phyloP scores from a whole-genome alignment of 2,797 vertebrate species.

The Falco novaeseelandiae region DNA sequence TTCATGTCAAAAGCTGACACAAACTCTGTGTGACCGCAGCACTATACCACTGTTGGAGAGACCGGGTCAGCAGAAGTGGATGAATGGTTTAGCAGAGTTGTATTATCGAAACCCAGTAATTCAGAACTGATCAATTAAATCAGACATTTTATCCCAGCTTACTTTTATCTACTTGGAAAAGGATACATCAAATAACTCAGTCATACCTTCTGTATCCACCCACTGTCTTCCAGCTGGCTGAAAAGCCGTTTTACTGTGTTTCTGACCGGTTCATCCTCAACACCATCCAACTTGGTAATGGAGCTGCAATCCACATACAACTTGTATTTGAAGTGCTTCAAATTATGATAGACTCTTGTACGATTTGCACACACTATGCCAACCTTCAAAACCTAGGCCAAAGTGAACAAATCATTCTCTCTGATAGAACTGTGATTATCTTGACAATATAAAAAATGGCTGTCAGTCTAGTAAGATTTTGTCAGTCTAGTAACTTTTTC shows the following conservation, averaged over 20 bases:
- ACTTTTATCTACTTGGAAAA: background rate
- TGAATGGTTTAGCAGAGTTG: background rate
- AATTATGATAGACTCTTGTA: slow-evolving; percentile 82
- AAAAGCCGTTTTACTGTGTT: slow-evolving; percentile 80
- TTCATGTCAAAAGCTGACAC: background rate
- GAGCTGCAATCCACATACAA: slow-evolving; percentile 78
- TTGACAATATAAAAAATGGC: background rate
- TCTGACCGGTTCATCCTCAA: slow-evolving; percentile 78
- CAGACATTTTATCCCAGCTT: background rate
- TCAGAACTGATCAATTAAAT: background rate
- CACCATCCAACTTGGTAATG: slow-evolving; percentile 21
- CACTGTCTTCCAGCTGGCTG: slow-evolving; percentile 64
- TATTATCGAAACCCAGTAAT: background rate
- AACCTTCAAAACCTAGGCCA: slow-evolving; percentile 78
- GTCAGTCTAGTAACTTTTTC: background rate
- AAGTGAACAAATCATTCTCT: slow-evolving; percentile 30
- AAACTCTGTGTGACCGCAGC: background rate
- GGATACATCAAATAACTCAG: background rate
- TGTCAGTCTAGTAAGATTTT: background rate
- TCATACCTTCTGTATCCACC: slow-evolving; percentile 83
- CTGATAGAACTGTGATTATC: background rate
- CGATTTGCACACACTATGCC: slow-evolving; percentile 80
- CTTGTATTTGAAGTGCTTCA: slow-evolving; percentile 88
- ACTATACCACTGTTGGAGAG: background rate
- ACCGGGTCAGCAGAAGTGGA: background rate